Conservation (phyloP, 2,113 vertebrate species). For the Petrocephalus microphthalmus region DNA sequence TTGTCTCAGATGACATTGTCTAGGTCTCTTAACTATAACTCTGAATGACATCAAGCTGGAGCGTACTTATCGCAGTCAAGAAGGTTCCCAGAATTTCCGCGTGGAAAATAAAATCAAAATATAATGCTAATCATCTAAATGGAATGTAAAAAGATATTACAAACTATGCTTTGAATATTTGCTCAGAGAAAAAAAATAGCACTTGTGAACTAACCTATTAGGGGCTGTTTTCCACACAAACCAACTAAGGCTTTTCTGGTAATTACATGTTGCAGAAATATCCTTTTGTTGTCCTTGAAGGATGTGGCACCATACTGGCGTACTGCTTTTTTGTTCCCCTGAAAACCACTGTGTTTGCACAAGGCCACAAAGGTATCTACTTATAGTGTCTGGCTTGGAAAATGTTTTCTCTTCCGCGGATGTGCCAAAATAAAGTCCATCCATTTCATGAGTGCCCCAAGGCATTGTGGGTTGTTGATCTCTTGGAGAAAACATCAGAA, state of each 20-base stretch:
- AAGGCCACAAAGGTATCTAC: neutral
- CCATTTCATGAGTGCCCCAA: slow-evolving; percentile 5
- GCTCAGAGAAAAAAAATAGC: neutral
- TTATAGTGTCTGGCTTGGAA: slow-evolving; percentile 21
- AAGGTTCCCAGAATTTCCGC: neutral
- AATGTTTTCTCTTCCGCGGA: slow-evolving; percentile 18
- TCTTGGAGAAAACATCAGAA: slow-evolving; percentile 2
- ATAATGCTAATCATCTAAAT: neutral
- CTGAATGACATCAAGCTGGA: neutral
- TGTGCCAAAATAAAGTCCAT: slow-evolving; percentile 13
- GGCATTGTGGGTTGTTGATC: neutral
- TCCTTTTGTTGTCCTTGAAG: neutral
- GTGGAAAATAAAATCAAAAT: neutral
- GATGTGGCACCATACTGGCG: neutral
- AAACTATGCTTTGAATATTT: neutral
- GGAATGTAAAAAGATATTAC: neutral
- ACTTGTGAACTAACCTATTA: neutral
- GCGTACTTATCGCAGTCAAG: neutral
- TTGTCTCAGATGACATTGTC: neutral
- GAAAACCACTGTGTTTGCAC: neutral
- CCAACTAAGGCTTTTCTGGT: neutral
- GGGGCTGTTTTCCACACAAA: neutral
- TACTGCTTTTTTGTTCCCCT: neutral
- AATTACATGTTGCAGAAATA: neutral
- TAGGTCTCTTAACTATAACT: neutral